These are phyloP conservation scores for Scaptomyza graminum DNA, from an alignment of 1,140 invertebrate genomes.

Conservation along the genomic window DNA sequence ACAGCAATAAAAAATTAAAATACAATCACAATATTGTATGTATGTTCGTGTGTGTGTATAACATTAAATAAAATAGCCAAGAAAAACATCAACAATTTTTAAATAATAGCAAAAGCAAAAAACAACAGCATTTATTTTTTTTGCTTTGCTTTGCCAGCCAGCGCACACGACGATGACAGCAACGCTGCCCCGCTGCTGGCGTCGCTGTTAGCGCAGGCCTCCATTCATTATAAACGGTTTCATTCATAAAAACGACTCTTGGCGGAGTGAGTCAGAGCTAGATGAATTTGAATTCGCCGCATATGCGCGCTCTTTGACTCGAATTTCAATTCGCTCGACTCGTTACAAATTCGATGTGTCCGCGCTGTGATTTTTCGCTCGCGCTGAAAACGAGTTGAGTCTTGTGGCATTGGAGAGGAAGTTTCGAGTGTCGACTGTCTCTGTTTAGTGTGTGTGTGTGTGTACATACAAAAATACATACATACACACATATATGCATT, in stretches of 20 bases:
- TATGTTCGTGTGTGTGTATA: constrained; percentile 22
- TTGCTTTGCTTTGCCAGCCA: constrained; percentile 68
- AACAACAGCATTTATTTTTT: constrained; percentile 55
- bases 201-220: constrained; percentile 55
- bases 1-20: constrained; percentile 3
- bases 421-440: constrained; percentile 39
- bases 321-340: constrained; percentile 23
- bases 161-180: constrained; percentile 39
- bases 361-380: constrained; percentile 22
- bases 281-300: constrained; percentile 46
- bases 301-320: constrained; percentile 27
- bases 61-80: constrained; percentile 61
- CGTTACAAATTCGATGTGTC: constrained; percentile 32
- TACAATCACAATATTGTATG: constrained; percentile 36
- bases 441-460: constrained; percentile 4
- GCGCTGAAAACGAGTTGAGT: constrained; percentile 38
- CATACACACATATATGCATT: constrained; percentile 12
- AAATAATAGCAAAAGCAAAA: constrained; percentile 41
- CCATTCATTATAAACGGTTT: constrained; percentile 78
- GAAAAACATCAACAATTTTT: constrained; percentile 28
- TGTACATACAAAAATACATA: constrained; percentile 14
- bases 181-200: constrained; percentile 39
- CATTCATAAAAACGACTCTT: constrained; percentile 76
- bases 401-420: constrained; percentile 48
- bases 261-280: constrained; percentile 67